Evolutionary conservation across 2,888 invertebrate genomes (phyloP).

Genomic region (Hanleya hanleyi): DNA sequence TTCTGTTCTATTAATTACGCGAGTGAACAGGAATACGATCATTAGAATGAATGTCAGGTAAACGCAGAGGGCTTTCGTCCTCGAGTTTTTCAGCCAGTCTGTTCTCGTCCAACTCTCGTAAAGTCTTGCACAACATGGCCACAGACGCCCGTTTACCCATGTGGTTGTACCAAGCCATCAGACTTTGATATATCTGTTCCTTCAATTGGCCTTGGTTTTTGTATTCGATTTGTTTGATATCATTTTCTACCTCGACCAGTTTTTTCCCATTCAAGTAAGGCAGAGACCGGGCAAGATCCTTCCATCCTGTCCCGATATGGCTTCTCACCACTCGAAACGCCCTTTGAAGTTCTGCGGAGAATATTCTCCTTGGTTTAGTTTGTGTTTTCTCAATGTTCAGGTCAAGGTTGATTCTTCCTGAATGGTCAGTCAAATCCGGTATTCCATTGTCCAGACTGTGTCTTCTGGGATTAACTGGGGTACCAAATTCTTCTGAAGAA

Average conservation of each 20-base stretch:
- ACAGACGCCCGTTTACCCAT: constrained; percentile 13
- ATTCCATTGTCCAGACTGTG: too few species aligned
- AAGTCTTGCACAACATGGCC: constrained; percentile 2
- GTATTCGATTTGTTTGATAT: constrained; percentile 29
- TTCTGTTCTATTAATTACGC: too few species aligned
- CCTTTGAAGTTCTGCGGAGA: constrained; percentile 13
- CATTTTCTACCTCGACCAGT: constrained; percentile 20
- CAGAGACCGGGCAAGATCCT: constrained; percentile 21
- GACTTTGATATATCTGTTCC: constrained; percentile 23
- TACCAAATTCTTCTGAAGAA: too few species aligned
- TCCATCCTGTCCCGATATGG: constrained; percentile 25
- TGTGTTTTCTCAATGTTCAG: too few species aligned
- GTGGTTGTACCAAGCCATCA: not conserved
- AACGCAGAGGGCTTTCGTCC: too few species aligned
- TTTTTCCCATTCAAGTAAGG: constrained; percentile 16
- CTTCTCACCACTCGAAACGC: constrained; percentile 23
- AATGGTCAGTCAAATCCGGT: too few species aligned
- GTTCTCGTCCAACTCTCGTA: constrained; percentile 16
- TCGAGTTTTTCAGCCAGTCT: constrained; percentile 24
- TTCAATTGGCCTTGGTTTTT: constrained; percentile 21
- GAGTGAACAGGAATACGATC: too few species aligned
- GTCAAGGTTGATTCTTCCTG: too few species aligned
- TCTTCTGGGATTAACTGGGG: too few species aligned
- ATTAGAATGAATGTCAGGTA: too few species aligned
- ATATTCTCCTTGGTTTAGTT: not conserved